Percentiles rank a stretch among this genome's conserved stretches.
phyloP scores from a whole-genome alignment of 2,888 invertebrate species.

The Campoletis raptor region DNA sequence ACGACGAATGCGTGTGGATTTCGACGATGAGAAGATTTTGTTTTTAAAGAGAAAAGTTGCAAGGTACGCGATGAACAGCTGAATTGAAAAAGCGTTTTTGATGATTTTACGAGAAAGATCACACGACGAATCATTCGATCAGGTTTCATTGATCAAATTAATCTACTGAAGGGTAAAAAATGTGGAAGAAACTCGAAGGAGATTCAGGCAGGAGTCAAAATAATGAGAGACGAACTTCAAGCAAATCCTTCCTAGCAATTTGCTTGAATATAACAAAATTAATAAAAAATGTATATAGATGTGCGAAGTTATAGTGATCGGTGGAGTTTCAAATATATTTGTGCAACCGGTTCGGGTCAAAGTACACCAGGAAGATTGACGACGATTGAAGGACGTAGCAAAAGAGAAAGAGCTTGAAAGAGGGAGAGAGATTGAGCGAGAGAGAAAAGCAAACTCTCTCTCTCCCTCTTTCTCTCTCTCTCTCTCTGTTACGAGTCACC shows the following conservation, averaged over 20 bases:
- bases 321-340: not conserved
- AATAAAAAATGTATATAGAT: not conserved
- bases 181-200: not conserved
- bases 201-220: not conserved
- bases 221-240: not conserved
- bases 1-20: not conserved
- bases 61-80: not conserved
- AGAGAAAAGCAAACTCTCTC: constrained; percentile 20
- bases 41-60: not conserved
- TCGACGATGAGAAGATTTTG: not conserved
- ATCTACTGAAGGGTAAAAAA: not conserved
- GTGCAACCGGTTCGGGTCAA: constrained; percentile 18
- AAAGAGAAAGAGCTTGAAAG: constrained; percentile 40
- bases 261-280: not conserved
- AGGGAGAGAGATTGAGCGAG: constrained; percentile 21
- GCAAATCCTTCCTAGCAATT: not conserved
- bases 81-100: not conserved
- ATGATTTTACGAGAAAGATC: not conserved
- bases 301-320: not conserved
- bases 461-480: too few species aligned
- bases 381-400: constrained; percentile 61
- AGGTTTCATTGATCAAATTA: not conserved
- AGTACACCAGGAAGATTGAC: constrained; percentile 43
- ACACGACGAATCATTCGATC: not conserved
- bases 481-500: constrained; percentile 33